These are phyloP conservation scores for Pseudomyrmex dendroicus DNA, from an alignment of 1,140 invertebrate species.

Conservation along the genomic window DNA sequence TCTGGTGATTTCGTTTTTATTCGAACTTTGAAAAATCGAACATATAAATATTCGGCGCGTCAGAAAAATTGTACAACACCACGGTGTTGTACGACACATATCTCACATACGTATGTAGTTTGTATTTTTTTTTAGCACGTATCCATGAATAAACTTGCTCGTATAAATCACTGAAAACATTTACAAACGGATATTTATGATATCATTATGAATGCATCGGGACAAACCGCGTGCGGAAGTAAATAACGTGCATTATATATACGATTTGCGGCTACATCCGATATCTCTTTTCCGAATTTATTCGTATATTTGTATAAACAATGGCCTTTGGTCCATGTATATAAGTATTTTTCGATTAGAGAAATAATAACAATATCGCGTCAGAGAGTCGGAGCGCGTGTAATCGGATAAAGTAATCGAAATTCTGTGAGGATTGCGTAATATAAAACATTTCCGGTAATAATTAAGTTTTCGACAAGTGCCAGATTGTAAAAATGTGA, in stretches of 20 bases:
- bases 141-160: neutral
- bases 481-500: too few species aligned
- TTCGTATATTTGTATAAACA: too few species aligned
- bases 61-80: neutral
- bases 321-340: too few species aligned
- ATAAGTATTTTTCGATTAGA: too few species aligned
- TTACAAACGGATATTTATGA: slow-evolving; percentile 34
- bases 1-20: neutral
- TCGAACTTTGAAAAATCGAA: neutral
- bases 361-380: too few species aligned
- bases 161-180: slow-evolving; percentile 38
- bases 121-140: too few species aligned
- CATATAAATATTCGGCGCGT: slow-evolving; percentile 19
- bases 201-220: slow-evolving; percentile 31
- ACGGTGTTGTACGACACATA: neutral
- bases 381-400: too few species aligned
- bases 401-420: too few species aligned
- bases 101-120: neutral
- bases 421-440: too few species aligned
- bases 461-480: too few species aligned
- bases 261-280: slow-evolving; percentile 4
- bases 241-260: slow-evolving; percentile 1
- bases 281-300: neutral
- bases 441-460: too few species aligned
- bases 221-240: neutral